Evolutionary conservation across 2,888 invertebrate genomes (phyloP), one percentile per base, ranked within the genome.

Genomic region (Drosophila nigritarsus): DNA sequence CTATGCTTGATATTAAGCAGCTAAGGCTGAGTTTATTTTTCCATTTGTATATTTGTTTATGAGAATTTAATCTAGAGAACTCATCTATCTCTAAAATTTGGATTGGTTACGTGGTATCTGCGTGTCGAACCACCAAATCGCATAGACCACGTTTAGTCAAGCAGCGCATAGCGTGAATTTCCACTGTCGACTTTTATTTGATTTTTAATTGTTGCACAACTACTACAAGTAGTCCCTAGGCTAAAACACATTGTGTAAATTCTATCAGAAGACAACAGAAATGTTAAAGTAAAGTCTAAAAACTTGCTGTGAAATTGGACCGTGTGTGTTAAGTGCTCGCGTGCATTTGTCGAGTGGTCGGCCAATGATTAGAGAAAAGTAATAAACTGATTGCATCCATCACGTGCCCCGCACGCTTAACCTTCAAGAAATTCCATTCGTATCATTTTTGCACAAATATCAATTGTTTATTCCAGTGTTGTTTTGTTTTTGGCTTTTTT

Each of bases 381-480:
- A n/a, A 30, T 45, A 24, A 27, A 51, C 40, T 58, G 38, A 20
- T n/a, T 56, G 34, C 64, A 63, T 68, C 56, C 65, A 49, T 72
- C 84, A 86, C 83, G 83, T 83, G 83, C 15, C 60, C 60, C 61
- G n/a, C 83, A 83, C 85, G 83, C 73, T 85, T 85, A 15, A 8
- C 49, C 53, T 58, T 50, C 65, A 53, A 62, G 20, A 36, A 45
- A 13, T 50, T n/a, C n/a, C n/a, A n/a, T n/a, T 50, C 36, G 15
- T 48, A 63, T n/a, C 34, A n/a, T 59, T 67, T 60, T 72, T 56
- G 74, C 78, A 77, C 76, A 80, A 78, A 78, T 76, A 72, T 82
- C 61, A 78, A 78, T 53, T 78, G 64, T 78, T 78, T 75, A 74
- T 72, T 60, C 20, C 34, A 62, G 54, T 55, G 27, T 62, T 53